These are phyloP conservation scores for Chironex yamaguchii DNA, from an alignment of 30 jellyfish, hydroid and myxozoan species.

Conservation along the genomic window DNA sequence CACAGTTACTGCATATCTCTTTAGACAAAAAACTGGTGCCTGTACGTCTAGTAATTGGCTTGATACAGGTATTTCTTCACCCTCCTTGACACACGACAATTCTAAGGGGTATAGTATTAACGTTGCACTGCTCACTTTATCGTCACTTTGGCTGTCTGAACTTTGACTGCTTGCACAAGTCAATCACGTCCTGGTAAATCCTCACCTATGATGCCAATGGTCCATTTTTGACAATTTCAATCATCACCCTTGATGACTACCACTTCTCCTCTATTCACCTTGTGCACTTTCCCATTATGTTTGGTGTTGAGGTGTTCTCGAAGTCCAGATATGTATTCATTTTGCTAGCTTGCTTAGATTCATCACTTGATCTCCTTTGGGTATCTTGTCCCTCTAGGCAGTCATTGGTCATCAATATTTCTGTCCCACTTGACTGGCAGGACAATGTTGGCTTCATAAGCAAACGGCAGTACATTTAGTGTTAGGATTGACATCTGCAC, in stretches of 20 bases:
- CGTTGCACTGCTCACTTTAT: slow-evolving; percentile 75
- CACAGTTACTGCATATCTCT: neutral
- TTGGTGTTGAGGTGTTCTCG: slow-evolving; percentile 70
- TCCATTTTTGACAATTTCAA: slow-evolving; percentile 64
- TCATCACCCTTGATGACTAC: slow-evolving; percentile 67
- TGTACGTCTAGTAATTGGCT: neutral
- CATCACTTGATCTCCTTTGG: slow-evolving; percentile 33
- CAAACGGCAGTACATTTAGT: slow-evolving; percentile 71
- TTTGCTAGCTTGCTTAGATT: slow-evolving; percentile 65
- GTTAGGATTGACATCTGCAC: slow-evolving; percentile 66
- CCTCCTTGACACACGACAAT: slow-evolving; percentile 59
- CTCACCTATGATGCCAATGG: slow-evolving; percentile 15
- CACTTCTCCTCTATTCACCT: slow-evolving; percentile 39
- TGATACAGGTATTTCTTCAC: too few relatives aligned
- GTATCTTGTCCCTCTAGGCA: slow-evolving; percentile 49
- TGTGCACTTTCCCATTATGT: slow-evolving; percentile 32
- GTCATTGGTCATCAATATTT: slow-evolving; percentile 43
- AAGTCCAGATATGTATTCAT: slow-evolving; percentile 63
- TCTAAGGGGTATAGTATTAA: slow-evolving; percentile 70
- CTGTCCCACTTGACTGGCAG: slow-evolving; percentile 24
- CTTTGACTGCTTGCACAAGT: slow-evolving; percentile 21
- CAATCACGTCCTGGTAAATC: slow-evolving; percentile 34
- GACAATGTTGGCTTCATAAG: slow-evolving; percentile 24
- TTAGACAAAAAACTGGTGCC: neutral
- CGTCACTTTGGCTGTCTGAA: too few relatives aligned